Percentiles rank a stretch among this genome's conserved stretches.
Conservation (phyloP, 2,888 invertebrate species). For the Apodemia mormo region DNA sequence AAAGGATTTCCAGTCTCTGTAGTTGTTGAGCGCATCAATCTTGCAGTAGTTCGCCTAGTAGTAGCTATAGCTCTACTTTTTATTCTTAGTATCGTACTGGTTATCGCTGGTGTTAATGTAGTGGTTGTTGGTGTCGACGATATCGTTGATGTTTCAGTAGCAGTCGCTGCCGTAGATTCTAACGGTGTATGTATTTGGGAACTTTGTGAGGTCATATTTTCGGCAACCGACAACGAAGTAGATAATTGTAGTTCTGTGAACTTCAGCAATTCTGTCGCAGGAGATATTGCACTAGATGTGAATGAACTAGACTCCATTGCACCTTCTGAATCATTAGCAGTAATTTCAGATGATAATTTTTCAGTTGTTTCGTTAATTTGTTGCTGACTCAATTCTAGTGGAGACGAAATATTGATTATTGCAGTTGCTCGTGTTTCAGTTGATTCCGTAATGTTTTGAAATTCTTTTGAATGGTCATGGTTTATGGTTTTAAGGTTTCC, state of each 20-base stretch:
- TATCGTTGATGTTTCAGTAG: not conserved
- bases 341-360: no score
- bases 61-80: not conserved
- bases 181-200: not conserved
- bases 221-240: not conserved
- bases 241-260: not conserved
- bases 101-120: not conserved
- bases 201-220: not conserved
- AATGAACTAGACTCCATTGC: no score
- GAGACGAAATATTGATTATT: not conserved
- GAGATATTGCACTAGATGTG: not conserved
- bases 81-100: not conserved
- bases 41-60: not conserved
- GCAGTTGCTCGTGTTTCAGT: not conserved
- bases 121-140: not conserved
- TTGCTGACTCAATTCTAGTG: no score
- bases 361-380: no score
- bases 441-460: not conserved
- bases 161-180: not conserved
- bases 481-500: not conserved
- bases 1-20: constrained; percentile 5
- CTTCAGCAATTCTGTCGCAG: not conserved
- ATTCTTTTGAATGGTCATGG: no score
- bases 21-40: not conserved
- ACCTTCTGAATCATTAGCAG: no score